Evolutionary conservation across 2,797 vertebrate genomes (phyloP).

Genomic region (Enteromius paludinosus): DNA sequence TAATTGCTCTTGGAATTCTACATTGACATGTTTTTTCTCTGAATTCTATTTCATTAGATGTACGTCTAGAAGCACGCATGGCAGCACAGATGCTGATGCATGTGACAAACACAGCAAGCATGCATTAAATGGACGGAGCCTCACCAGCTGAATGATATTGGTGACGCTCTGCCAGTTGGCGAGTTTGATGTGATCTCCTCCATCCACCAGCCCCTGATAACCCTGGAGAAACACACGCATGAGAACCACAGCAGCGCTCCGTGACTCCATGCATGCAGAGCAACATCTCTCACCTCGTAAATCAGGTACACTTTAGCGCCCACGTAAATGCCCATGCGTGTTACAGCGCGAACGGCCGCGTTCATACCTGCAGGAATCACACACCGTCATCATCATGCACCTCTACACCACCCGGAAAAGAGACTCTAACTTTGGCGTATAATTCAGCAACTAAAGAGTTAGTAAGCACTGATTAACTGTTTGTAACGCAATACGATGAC

Average conservation of each 20-base stretch:
- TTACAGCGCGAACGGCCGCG: constrained; percentile 90
- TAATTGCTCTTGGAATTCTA: not conserved
- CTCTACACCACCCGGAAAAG: not conserved
- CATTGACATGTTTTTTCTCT: not conserved
- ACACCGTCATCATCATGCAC: not conserved
- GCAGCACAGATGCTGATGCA: not conserved
- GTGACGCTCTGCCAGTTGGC: constrained; percentile 96
- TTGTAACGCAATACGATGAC: too few species aligned
- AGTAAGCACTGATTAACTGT: not conserved
- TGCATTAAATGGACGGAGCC: not conserved
- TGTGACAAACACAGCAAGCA: not conserved
- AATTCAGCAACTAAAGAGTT: not conserved
- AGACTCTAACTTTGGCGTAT: not conserved
- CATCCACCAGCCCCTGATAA: constrained; percentile 94
- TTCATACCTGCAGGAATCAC: constrained; percentile 87
- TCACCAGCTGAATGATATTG: constrained; percentile 95
- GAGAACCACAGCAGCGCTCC: not conserved
- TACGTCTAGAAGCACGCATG: not conserved
- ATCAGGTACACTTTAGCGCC: constrained; percentile 95
- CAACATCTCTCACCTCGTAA: constrained; percentile 82
- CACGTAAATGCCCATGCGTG: constrained; percentile 95
- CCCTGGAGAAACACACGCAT: constrained; percentile 74
- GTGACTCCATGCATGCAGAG: not conserved
- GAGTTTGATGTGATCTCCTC: constrained; percentile 90
- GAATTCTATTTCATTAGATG: not conserved